Conservation (phyloP, 2,113 vertebrate genomes). For the Tetraodon nigroviridis region DNA sequence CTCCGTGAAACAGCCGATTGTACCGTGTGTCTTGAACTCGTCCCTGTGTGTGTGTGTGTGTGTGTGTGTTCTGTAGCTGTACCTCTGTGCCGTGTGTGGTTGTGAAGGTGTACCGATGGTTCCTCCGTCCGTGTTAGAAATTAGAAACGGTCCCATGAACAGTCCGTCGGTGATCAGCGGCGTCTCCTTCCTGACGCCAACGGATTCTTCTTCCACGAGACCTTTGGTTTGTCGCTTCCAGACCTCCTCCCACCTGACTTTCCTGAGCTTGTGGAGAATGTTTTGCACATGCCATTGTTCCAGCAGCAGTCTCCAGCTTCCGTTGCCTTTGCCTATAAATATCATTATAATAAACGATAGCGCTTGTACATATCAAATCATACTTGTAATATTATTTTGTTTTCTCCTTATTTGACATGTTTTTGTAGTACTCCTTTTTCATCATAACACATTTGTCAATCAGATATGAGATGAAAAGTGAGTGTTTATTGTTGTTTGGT, state of each 20-base stretch:
- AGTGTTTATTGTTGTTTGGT: constrained; percentile 74
- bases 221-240: background rate
- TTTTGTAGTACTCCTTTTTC: constrained; percentile 78
- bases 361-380: constrained; percentile 75
- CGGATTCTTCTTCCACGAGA: background rate
- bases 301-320: constrained; percentile 59
- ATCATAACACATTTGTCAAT: constrained; percentile 69
- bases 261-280: constrained; percentile 48
- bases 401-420: constrained; percentile 67
- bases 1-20: constrained; percentile 22
- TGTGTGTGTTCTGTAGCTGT: constrained; percentile 40
- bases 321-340: constrained; percentile 71
- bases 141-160: constrained; percentile 40
- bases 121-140: constrained; percentile 48
- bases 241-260: constrained; percentile 2
- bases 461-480: constrained; percentile 66
- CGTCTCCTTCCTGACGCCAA: constrained; percentile 5
- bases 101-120: constrained; percentile 36
- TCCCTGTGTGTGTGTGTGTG: constrained; percentile 41
- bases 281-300: constrained; percentile 72
- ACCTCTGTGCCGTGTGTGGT: constrained; percentile 51
- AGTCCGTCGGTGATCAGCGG: constrained; percentile 46
- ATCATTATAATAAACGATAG: constrained; percentile 53
- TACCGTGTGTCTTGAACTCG: constrained; percentile 36
- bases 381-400: constrained; percentile 70